Percentiles rank a stretch among this genome's conserved stretches.
Conservation (phyloP, 1,140 invertebrate species). For the Trachymyrmex cornetzi region DNA sequence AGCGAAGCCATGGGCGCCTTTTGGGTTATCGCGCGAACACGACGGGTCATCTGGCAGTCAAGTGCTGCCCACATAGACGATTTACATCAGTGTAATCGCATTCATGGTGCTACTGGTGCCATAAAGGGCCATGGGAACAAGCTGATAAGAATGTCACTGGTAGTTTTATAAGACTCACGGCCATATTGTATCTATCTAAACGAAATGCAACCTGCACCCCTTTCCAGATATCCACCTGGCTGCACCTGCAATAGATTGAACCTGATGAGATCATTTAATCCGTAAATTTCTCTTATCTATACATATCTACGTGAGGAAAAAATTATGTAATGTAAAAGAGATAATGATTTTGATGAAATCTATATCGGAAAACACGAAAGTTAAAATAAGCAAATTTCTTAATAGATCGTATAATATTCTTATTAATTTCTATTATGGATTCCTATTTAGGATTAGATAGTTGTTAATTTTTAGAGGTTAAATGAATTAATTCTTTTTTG, state of each 20-base stretch:
- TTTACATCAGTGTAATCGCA: conserved; percentile 79
- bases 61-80: conserved; percentile 82
- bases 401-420: background rate
- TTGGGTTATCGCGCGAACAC: conserved; percentile 86
- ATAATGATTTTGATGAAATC: background rate
- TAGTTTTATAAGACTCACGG: conserved; percentile 56
- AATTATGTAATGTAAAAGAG: background rate
- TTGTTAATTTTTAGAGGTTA: background rate
- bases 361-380: background rate
- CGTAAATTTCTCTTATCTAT: background rate
- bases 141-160: conserved; percentile 84
- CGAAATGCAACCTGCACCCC: conserved; percentile 5
- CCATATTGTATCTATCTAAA: conserved; percentile 31
- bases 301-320: background rate
- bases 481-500: conserved; percentile 27
- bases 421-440: background rate
- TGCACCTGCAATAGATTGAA: conserved; percentile 3
- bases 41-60: conserved; percentile 87
- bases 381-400: background rate
- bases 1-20: conserved; percentile 85
- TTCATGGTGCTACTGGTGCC: conserved; percentile 83
- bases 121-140: conserved; percentile 84
- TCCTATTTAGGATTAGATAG: background rate
- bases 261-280: background rate
- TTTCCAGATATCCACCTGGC: conserved; percentile 52